These are phyloP conservation scores for Oppia nitens DNA, from an alignment of 1,140 invertebrate genomes.

Conservation along the genomic window DNA sequence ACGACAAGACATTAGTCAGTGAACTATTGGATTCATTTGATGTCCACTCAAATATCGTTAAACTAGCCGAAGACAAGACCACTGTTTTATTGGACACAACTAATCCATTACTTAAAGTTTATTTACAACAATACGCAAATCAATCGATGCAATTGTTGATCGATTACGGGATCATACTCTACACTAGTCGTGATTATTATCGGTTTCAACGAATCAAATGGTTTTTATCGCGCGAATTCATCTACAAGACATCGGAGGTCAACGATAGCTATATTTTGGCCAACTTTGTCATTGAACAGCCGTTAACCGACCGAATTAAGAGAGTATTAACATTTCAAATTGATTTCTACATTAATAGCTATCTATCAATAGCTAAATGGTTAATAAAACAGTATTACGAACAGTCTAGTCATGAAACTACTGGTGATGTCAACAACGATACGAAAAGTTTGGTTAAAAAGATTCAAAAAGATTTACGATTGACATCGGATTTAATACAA, in stretches of 20 bases:
- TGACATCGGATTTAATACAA: not conserved
- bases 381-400: not conserved
- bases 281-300: not conserved
- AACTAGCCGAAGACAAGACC: not conserved
- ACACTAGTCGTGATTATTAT: not conserved
- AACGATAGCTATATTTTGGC: not conserved
- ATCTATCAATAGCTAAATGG: not conserved
- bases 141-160: conserved; percentile 19
- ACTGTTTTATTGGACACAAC: not conserved
- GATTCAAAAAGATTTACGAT: not conserved
- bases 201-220: not conserved
- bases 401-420: not conserved
- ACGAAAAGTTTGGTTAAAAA: not conserved
- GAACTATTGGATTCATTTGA: not conserved
- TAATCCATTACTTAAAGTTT: conserved; percentile 8
- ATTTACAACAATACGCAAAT: conserved; percentile 20
- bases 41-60: conserved; percentile 8
- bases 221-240: not conserved
- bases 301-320: not conserved
- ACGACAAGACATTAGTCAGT: not conserved
- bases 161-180: conserved; percentile 14
- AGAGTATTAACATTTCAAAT: not conserved
- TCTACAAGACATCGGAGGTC: not conserved
- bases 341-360: not conserved
- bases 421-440: too few species aligned